A percentile compares a stretch with the other conserved stretches of the same genome.
These are phyloP conservation scores for Agrochola macilenta DNA, from an alignment of 2,888 invertebrate genomes.

Conservation along the genomic window DNA sequence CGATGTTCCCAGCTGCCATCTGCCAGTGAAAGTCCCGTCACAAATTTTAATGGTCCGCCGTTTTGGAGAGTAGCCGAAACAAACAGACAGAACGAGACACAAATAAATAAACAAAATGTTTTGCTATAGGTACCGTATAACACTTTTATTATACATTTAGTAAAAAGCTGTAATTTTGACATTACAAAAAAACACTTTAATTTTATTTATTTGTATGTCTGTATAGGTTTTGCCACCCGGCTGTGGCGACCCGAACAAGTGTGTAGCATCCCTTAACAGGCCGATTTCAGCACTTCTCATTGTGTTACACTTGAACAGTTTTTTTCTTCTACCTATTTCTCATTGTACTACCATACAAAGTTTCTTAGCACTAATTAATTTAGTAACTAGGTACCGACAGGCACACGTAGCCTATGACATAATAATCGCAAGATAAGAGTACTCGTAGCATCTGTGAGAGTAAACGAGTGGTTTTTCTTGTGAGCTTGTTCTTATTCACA, in stretches of 20 bases:
- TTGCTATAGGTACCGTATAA: no score
- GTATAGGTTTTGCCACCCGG: background rate
- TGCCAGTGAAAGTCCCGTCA: no score
- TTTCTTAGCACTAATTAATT: slow-evolving; percentile 9
- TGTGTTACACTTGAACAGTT: background rate
- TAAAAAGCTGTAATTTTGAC: no score
- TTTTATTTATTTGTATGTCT: no score
- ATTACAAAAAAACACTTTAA: no score
- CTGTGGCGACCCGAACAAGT: background rate
- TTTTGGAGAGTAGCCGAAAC: no score
- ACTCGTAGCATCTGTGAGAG: slow-evolving; percentile 17
- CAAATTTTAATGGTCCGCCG: no score
- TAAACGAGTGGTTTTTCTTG: slow-evolving; percentile 4
- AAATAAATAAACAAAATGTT: no score
- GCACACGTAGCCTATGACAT: background rate
- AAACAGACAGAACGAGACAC: no score
- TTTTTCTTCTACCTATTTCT: background rate
- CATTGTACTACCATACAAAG: background rate
- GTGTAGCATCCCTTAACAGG: background rate
- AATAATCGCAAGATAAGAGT: slow-evolving; percentile 15
- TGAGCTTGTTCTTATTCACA: slow-evolving; percentile 1
- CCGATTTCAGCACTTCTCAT: background rate
- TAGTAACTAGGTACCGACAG: background rate
- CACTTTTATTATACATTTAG: no score
- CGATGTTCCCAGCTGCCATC: no score